These are phyloP conservation scores for Amiota mariae DNA, from an alignment of 2,888 invertebrate species.

Conservation along the genomic window DNA sequence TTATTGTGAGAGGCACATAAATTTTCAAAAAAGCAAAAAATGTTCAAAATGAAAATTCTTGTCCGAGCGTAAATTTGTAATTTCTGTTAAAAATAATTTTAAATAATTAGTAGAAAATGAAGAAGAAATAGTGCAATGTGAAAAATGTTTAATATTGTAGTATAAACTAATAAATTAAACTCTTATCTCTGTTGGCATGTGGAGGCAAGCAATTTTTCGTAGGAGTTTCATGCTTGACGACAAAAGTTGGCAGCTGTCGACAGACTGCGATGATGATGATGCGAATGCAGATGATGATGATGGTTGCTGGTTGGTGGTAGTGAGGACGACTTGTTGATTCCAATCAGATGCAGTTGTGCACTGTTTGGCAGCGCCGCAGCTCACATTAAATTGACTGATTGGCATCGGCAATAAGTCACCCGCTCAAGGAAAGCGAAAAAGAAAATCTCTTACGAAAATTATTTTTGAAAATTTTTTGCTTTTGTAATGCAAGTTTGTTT, in stretches of 20 bases:
- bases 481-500: no score
- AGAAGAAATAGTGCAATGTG: no score
- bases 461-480: background rate
- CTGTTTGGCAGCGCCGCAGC: slow-evolving; percentile 61
- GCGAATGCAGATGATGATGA: background rate
- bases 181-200: background rate
- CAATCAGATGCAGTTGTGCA: slow-evolving; percentile 58
- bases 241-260: slow-evolving; percentile 1
- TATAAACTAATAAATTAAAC: slow-evolving; percentile 9
- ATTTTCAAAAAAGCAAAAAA: no score
- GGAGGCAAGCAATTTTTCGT: slow-evolving; percentile 5
- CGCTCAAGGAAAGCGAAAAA: background rate
- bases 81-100: no score
- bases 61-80: background rate
- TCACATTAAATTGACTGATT: slow-evolving; percentile 47
- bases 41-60: slow-evolving; percentile 11
- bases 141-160: no score
- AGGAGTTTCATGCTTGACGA: slow-evolving; percentile 2
- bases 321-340: slow-evolving; percentile 49
- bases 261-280: no score
- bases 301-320: background rate
- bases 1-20: no score
- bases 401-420: slow-evolving; percentile 48
- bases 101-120: no score
- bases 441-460: no score